Evolutionary conservation across 2,113 vertebrate species (phyloP).

Genomic region (Centropus bengalensis): DNA sequence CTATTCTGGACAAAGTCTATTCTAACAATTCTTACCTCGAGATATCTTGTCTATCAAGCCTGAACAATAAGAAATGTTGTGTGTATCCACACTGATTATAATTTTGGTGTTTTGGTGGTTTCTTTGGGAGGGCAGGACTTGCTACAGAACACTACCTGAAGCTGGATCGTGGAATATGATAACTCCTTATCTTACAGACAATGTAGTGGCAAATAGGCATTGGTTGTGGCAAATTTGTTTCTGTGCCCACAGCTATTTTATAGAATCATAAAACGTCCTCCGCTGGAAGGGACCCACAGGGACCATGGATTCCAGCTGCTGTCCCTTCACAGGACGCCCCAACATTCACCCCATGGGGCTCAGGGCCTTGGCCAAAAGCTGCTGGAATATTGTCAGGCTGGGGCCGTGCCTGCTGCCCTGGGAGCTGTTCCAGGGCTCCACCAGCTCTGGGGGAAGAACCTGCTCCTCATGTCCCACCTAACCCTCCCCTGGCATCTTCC

Average conservation of each 20-base stretch:
- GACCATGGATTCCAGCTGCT: no score
- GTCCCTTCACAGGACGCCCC: no score
- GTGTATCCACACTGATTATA: neutral
- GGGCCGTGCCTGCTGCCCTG: no score
- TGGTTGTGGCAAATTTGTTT: neutral
- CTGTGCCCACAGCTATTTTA: neutral
- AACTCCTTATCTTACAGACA: constrained; percentile 30
- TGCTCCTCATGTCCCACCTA: no score
- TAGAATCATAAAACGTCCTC: no score
- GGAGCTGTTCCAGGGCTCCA: no score
- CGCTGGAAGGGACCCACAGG: no score
- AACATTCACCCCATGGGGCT: no score
- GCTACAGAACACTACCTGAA: constrained; percentile 17
- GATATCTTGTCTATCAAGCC: neutral
- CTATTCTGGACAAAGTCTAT: neutral
- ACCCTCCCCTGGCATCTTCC: no score
- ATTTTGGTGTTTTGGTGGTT: constrained; percentile 14
- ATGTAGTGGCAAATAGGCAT: neutral
- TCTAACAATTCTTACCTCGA: neutral
- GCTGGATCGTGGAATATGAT: constrained; percentile 58
- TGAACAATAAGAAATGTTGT: neutral
- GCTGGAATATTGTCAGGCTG: no score
- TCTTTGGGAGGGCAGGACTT: neutral
- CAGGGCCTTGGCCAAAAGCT: no score
- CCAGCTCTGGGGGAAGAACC: no score